phyloP scores from a whole-genome alignment of 2,888 invertebrate genomes.

The Dione juno region DNA sequence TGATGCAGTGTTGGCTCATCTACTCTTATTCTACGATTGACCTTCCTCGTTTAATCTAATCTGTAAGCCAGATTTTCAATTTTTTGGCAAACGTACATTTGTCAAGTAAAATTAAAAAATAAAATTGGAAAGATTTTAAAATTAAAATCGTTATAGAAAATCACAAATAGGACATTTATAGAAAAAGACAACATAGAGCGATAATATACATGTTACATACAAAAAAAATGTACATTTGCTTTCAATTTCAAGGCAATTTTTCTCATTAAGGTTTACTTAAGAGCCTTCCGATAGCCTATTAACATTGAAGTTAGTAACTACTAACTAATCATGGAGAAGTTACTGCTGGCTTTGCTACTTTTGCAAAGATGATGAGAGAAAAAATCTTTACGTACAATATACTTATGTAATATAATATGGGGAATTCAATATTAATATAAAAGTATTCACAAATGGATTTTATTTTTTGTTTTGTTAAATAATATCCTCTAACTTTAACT shows the following conservation, averaged over 20 bases:
- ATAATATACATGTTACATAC: too few relatives aligned
- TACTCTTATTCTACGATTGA: slow-evolving; percentile 19
- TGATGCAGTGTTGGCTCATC: slow-evolving; percentile 44
- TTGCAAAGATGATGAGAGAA: neutral
- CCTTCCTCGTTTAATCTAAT: slow-evolving; percentile 27
- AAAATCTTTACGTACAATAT: too few relatives aligned
- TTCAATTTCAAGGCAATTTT: neutral
- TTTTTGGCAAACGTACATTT: slow-evolving; percentile 1
- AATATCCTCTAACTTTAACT: too few relatives aligned
- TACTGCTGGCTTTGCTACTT: too few relatives aligned
- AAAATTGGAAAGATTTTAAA: neutral
- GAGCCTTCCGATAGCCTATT: neutral
- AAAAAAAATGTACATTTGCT: neutral
- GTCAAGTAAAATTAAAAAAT: neutral
- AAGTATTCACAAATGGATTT: too few relatives aligned
- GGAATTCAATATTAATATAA: too few relatives aligned
- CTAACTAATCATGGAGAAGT: too few relatives aligned
- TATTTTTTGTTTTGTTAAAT: too few relatives aligned
- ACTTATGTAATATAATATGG: too few relatives aligned
- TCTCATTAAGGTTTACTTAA: neutral
- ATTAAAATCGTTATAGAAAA: too few relatives aligned
- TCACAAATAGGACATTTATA: too few relatives aligned
- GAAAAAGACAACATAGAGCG: too few relatives aligned
- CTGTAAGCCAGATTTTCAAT: slow-evolving; percentile 13
- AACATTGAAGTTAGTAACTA: neutral